Base-by-base conservation (phyloP, 2,113 vertebrate species). In the Semnornis frantzii region DNA sequence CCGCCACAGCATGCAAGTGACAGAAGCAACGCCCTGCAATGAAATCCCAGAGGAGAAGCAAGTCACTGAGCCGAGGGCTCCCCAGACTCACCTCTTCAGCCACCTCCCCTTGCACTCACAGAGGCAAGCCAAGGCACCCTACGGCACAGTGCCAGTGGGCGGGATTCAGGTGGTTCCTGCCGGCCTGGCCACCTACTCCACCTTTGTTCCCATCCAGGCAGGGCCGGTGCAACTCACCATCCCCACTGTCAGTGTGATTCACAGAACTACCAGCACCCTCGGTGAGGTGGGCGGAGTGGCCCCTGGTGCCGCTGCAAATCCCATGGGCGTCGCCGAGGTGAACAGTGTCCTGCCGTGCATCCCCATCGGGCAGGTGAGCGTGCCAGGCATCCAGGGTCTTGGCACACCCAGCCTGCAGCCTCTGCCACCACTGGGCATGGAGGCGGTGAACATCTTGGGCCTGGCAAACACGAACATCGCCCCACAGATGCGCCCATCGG, bases 21-120 rank as follows among this genome's bases (percentile, higher is more conserved):
- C 94, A 1, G 95, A 30, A 0, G 37, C 52, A 0, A 82, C 78
- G 0, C 74, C 90, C 18, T 96, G 52, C 60, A 58, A 89, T 0
- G 94, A 94, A 27, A 39, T 60, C 17, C 96, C 95, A 1, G 98
- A 98, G 30, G 97, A 96, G 69, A 97, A 97, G 50, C 91, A 81
- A 10, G 97, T 96, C 0, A 19, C 96, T 1, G 87, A 97, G 52
- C 64, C n/a, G 2, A 95, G 97, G 72, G 46, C 97, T 30, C 90
- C 96, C 27, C 98, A 86, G 90, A 98, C 97, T 76, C 99, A 98
- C 89, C 95, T 99, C 87, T 99, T 99, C 90, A 99, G 99, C 95
- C 99, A 99, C 97, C 98, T 99, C 15, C 99, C 99, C 30, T 92
- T 99, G 96, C 99, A 99, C 94, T 99, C 99, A 1, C 99, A 99